phyloP scores from a whole-genome alignment of 2,113 vertebrate species.

The Oceanites oceanicus region DNA sequence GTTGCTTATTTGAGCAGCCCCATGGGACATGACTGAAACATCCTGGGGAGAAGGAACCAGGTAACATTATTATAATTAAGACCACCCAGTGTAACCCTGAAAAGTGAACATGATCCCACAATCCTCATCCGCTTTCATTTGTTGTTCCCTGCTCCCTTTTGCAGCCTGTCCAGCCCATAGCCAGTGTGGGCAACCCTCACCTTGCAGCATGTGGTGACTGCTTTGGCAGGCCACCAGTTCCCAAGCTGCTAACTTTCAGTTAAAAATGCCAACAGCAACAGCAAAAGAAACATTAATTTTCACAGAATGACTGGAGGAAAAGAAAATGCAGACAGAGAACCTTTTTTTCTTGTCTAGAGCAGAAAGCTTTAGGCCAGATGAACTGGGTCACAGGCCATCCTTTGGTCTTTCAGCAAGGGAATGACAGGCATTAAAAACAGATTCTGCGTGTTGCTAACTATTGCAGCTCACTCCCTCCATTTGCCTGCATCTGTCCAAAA shows the following conservation, averaged over 20 bases:
- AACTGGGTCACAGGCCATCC: background rate
- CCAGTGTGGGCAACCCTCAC: background rate
- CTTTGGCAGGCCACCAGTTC: background rate
- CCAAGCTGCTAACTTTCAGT: background rate
- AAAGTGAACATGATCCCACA: background rate
- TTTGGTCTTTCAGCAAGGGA: background rate
- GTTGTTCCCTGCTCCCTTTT: background rate
- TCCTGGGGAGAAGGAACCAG: background rate
- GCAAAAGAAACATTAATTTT: background rate
- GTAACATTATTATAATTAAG: background rate
- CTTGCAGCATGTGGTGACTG: background rate
- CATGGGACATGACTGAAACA: background rate
- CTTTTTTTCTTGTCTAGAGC: background rate
- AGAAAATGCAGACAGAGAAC: background rate
- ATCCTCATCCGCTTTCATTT: background rate
- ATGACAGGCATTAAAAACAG: background rate
- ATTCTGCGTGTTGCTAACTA: background rate
- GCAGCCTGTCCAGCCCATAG: background rate
- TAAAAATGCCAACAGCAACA: background rate
- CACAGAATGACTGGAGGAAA: background rate
- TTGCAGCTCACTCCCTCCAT: background rate
- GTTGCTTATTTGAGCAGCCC: background rate
- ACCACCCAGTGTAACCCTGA: background rate
- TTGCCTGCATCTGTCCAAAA: background rate
- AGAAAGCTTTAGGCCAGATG: background rate